Evolutionary conservation across 2,888 invertebrate genomes (phyloP).

Genomic region (Tupiocoris notatus): DNA sequence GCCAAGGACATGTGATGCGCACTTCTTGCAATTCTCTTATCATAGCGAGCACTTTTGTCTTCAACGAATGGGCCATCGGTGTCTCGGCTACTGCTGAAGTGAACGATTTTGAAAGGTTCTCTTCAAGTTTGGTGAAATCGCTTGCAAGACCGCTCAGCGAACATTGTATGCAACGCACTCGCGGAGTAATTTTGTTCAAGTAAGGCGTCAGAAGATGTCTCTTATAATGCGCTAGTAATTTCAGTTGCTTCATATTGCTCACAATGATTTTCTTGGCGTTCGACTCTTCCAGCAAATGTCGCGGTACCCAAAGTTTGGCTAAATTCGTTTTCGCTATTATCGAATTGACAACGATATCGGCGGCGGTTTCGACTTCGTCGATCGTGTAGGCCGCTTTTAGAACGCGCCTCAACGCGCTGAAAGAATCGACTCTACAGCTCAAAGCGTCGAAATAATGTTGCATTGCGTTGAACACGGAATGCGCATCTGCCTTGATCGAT

Average conservation of each 20-base stretch:
- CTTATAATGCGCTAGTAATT: background rate
- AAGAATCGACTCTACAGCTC: background rate
- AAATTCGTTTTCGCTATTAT: slow-evolving; percentile 6
- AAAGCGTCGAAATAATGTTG: background rate
- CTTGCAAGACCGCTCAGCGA: background rate
- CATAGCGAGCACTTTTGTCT: background rate
- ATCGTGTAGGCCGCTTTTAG: slow-evolving; percentile 16
- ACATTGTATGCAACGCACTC: slow-evolving; percentile 11
- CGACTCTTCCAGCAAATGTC: slow-evolving; percentile 4
- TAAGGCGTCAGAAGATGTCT: slow-evolving; percentile 3
- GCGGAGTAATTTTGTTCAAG: slow-evolving; percentile 14
- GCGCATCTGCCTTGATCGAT: background rate
- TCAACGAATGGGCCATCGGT: background rate
- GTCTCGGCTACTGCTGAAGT: background rate
- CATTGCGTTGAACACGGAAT: background rate
- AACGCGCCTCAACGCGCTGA: slow-evolving; percentile 3
- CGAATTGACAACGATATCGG: slow-evolving; percentile 1
- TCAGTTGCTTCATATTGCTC: slow-evolving; percentile 5
- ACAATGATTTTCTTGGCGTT: background rate
- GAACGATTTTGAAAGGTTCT: slow-evolving; percentile 6
- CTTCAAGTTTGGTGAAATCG: background rate
- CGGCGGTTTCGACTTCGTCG: background rate
- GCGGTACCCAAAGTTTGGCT: slow-evolving; percentile 17
- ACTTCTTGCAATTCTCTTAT: background rate
- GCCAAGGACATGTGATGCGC: background rate